Conservation (phyloP, 1,140 invertebrate species). For the Anthonomus grandis region DNA sequence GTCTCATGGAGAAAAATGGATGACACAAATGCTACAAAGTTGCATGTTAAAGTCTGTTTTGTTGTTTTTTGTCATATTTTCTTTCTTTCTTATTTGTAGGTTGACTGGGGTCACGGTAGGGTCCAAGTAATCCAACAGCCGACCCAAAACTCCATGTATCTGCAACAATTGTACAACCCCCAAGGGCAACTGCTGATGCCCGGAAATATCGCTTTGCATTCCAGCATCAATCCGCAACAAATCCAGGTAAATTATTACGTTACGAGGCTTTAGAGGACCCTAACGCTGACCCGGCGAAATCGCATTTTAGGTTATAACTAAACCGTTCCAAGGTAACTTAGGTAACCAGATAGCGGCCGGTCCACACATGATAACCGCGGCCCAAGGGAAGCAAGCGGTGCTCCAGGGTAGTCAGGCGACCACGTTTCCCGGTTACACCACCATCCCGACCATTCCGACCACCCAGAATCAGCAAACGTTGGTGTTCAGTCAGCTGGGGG, state of each 20-base stretch:
- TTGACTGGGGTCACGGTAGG: conserved; percentile 45
- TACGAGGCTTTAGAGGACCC: neutral
- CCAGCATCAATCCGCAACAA: conserved; percentile 73
- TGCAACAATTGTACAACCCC: conserved; percentile 76
- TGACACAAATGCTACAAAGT: neutral
- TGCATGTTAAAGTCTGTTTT: neutral
- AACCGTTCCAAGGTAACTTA: conserved; percentile 74
- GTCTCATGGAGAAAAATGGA: no score
- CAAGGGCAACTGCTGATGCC: conserved; percentile 76
- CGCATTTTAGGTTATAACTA: conserved; percentile 66
- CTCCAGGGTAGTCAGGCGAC: conserved; percentile 58
- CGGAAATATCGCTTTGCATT: conserved; percentile 71
- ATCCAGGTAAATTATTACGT: conserved; percentile 66
- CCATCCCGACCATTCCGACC: conserved; percentile 73
- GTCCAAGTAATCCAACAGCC: conserved; percentile 79
- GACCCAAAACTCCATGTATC: conserved; percentile 70
- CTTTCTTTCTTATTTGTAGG: conserved; percentile 10
- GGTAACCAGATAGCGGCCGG: conserved; percentile 39
- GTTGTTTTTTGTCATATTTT: neutral
- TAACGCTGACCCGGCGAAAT: neutral
- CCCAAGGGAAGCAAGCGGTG: conserved; percentile 66
- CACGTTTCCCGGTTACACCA: conserved; percentile 64
- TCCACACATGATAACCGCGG: conserved; percentile 74
- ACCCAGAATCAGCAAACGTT: conserved; percentile 72
- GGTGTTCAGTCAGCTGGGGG: conserved; percentile 73